Evolutionary conservation across 2,797 vertebrate species (phyloP), one percentile per base, ranked within the genome.

Genomic region (Hylomyscus alleni): DNA sequence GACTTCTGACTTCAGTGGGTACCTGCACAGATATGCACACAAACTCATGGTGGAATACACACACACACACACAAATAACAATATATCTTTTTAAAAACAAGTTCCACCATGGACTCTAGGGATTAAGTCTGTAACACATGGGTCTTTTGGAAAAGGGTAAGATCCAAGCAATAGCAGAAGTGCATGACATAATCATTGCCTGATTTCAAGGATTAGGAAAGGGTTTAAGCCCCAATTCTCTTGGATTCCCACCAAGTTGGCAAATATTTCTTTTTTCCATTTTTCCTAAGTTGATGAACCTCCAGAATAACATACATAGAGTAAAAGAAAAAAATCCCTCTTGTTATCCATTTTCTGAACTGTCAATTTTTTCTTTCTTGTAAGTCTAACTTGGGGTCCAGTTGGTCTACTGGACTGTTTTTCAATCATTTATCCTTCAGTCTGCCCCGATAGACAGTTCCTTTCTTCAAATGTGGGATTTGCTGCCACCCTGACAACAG

Each of bases 161-260:
- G 29, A 78, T n/a, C n/a, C 13, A 77, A 86, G 31, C 29, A 44
- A 54, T 13, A 65, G 73, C 20, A 69, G 19, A 94, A 89, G 14
- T n/a, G 22, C 76, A 72, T 93, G 82, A 95, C 82, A 34, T 93
- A 69, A 92, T 47, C 65, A 81, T 40, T 77, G 52, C 62, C 83
- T 56, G 75, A 75, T 52, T 58, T 84, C 54, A 87, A 90, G 34
- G 1, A 1, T 2, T 50, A 2, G 52, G n/a, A 54, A 83, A 80
- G 67, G 92, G 15, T 56, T 40, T 78, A 90, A 95, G 29, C 17
- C 50, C 37, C 10, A 50, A 29, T 4, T 58, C 20, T 40, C 37
- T 73, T 84, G 65, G 44, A 47, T 84, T 84, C 44, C 29, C 17
- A 47, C 29, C 26, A 65, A 65, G 17, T 65, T 47, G 40, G 9